phyloP scores from a whole-genome alignment of 2,113 vertebrate species.

The Meleagris gallopavo region DNA sequence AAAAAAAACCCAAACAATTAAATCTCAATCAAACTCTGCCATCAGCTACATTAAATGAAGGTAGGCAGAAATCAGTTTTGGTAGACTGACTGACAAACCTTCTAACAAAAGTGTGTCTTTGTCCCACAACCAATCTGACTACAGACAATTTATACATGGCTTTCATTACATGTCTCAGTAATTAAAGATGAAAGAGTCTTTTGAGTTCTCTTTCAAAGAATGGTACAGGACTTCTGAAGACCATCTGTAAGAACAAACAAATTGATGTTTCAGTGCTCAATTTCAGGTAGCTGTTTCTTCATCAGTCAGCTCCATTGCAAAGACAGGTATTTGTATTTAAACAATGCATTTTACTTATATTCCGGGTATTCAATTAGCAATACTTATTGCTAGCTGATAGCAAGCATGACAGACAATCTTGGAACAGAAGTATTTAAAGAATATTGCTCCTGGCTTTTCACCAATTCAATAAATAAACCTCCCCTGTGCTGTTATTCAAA shows the following conservation, averaged over 20 bases:
- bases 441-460: conserved; percentile 16
- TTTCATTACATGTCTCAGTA: conserved; percentile 10
- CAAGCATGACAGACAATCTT: background rate
- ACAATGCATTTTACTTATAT: background rate
- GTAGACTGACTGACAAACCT: background rate
- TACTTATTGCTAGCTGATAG: background rate
- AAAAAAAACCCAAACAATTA: background rate
- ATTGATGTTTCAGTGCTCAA: background rate
- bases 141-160: background rate
- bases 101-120: background rate
- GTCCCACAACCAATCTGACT: background rate
- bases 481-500: conserved; percentile 22
- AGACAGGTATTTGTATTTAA: conserved; percentile 26
- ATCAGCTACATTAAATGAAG: background rate
- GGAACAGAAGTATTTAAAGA: background rate
- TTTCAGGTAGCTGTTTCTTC: conserved; percentile 20
- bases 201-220: conserved; percentile 32
- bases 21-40: background rate
- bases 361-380: background rate
- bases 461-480: conserved; percentile 29
- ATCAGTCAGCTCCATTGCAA: background rate
- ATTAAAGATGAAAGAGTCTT: conserved; percentile 31
- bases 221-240: background rate
- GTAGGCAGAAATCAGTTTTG: background rate
- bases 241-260: conserved; percentile 37